phyloP scores from a whole-genome alignment of 2,797 vertebrate species.

The Dryobates pubescens region DNA sequence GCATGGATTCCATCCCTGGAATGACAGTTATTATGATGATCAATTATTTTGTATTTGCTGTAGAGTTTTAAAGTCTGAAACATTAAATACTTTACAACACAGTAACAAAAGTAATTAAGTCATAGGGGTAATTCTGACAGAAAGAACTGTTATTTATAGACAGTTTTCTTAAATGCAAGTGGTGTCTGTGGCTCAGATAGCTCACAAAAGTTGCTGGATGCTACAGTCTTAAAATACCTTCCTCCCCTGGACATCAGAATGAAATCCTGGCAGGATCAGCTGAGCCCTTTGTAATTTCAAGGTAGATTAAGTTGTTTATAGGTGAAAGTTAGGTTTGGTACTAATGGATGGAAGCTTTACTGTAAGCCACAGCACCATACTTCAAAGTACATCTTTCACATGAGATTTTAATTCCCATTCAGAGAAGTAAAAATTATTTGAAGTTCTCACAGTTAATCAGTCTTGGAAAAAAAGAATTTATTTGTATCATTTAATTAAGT shows the following conservation, averaged over 20 bases:
- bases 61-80: conserved; percentile 58
- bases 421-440: background rate
- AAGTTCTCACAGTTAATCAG: background rate
- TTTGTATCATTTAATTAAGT: background rate
- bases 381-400: background rate
- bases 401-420: background rate
- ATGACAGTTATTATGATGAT: conserved; percentile 60
- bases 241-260: background rate
- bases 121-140: background rate
- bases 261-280: background rate
- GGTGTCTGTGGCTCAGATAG: background rate
- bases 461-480: background rate
- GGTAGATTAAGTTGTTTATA: conserved; percentile 37
- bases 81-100: conserved; percentile 29
- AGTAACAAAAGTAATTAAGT: background rate
- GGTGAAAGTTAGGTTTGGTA: conserved; percentile 21
- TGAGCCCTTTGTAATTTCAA: conserved; percentile 35
- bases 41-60: conserved; percentile 49
- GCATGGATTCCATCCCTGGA: conserved; percentile 31
- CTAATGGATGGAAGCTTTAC: background rate
- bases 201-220: background rate
- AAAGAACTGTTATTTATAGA: background rate
- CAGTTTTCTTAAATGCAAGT: background rate
- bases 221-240: background rate
- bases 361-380: background rate